Percentiles rank a stretch among this genome's conserved stretches.
Conservation (phyloP, 2,888 invertebrate genomes). For the Thecocarcelia acutangulata region DNA sequence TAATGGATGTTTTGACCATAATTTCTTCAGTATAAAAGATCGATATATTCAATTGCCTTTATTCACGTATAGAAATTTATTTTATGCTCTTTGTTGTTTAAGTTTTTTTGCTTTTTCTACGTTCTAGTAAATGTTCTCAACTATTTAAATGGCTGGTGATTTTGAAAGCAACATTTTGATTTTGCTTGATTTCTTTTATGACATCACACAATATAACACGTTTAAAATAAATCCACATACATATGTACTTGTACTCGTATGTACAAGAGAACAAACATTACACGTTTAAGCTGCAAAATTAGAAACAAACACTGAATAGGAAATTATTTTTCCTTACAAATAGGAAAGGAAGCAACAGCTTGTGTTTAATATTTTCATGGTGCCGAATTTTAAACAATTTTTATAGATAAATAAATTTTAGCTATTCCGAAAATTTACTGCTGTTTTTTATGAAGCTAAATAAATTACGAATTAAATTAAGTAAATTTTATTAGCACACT, state of each 20-base stretch:
- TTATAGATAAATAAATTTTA: neutral
- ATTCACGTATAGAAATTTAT: no score
- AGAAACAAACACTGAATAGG: neutral
- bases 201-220: neutral
- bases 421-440: no score
- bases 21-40: no score
- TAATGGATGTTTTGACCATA: no score
- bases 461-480: conserved; percentile 32
- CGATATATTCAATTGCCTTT: no score
- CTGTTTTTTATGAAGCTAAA: conserved; percentile 6
- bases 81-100: neutral
- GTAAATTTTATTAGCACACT: conserved; percentile 18
- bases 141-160: conserved; percentile 27
- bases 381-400: neutral
- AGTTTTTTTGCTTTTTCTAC: neutral
- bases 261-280: no score
- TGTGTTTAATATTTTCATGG: neutral
- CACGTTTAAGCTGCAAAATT: conserved; percentile 13
- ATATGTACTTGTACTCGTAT: no score
- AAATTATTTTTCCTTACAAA: neutral
- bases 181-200: conserved; percentile 24
- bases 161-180: conserved; percentile 36
- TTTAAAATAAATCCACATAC: no score
- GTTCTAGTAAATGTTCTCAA: conserved; percentile 1
- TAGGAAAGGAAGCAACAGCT: conserved; percentile 30